These are phyloP conservation scores for Aspidapion aeneum DNA, from an alignment of 2,888 invertebrate species.

Conservation along the genomic window DNA sequence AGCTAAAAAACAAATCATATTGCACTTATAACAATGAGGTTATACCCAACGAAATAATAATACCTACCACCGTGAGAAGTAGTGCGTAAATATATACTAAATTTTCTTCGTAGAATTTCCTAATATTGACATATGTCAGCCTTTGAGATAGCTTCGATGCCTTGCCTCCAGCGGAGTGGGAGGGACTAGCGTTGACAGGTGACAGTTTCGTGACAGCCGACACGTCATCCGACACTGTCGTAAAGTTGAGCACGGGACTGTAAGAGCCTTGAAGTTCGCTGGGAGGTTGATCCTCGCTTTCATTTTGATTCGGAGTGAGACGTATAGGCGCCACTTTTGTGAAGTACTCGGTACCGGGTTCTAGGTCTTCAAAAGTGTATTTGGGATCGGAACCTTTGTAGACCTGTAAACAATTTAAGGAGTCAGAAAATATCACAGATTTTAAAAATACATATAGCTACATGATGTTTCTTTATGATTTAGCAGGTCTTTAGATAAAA, in stretches of 20 bases:
- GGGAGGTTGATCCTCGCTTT: too few species aligned
- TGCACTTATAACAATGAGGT: slow-evolving; percentile 34
- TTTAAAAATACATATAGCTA: slow-evolving; percentile 19
- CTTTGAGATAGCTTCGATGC: slow-evolving; percentile 23
- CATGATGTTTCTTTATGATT: not conserved
- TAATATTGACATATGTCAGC: slow-evolving; percentile 37
- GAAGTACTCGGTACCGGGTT: slow-evolving; percentile 70
- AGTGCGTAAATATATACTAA: slow-evolving; percentile 53
- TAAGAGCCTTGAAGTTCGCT: slow-evolving; percentile 66
- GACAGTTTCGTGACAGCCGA: slow-evolving; percentile 44
- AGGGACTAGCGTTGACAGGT: slow-evolving; percentile 28
- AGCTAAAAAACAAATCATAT: too few species aligned
- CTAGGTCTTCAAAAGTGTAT: slow-evolving; percentile 64
- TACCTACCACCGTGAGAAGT: slow-evolving; percentile 37
- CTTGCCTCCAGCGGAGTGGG: slow-evolving; percentile 26
- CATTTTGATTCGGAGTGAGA: slow-evolving; percentile 44
- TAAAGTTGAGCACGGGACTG: slow-evolving; percentile 62
- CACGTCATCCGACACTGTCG: slow-evolving; percentile 48
- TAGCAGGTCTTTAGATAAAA: too few species aligned
- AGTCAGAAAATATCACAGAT: not conserved
- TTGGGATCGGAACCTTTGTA: slow-evolving; percentile 63
- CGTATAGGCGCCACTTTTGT: slow-evolving; percentile 79
- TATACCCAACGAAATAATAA: slow-evolving; percentile 39
- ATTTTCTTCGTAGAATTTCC: slow-evolving; percentile 56
- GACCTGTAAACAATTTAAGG: slow-evolving; percentile 49